Evolutionary conservation across 2,797 vertebrate species (phyloP).

Genomic region (Alfaro cultratus): DNA sequence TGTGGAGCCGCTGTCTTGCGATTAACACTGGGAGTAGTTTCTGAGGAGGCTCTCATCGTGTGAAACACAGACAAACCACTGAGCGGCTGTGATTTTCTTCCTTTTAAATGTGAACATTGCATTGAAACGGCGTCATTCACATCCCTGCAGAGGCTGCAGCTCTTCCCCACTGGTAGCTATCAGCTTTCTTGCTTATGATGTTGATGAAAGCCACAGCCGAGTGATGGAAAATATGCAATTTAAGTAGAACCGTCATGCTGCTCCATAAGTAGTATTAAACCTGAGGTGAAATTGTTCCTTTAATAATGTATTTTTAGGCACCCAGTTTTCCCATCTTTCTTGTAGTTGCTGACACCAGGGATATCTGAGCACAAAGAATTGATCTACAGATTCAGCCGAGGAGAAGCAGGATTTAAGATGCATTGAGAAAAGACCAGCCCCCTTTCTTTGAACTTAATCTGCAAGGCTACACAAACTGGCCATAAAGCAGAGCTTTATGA

Average conservation of each 20-base stretch:
- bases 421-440: constrained; percentile 65
- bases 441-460: constrained; percentile 83
- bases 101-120: constrained; percentile 47
- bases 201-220: constrained; percentile 41
- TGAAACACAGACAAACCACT: constrained; percentile 47
- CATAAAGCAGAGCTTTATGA: constrained; percentile 82
- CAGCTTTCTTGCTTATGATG: constrained; percentile 32
- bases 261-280: constrained; percentile 51
- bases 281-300: constrained; percentile 62
- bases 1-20: constrained; percentile 58
- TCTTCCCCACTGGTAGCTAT: constrained; percentile 25
- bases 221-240: constrained; percentile 54
- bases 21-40: constrained; percentile 58
- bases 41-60: constrained; percentile 43
- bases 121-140: constrained; percentile 17
- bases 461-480: constrained; percentile 79
- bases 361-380: constrained; percentile 69
- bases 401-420: constrained; percentile 80
- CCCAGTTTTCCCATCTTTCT: constrained; percentile 50
- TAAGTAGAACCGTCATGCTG: constrained; percentile 51
- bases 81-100: constrained; percentile 58
- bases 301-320: constrained; percentile 68
- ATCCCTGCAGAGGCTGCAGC: constrained; percentile 27
- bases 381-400: constrained; percentile 72
- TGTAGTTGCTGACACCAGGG: constrained; percentile 70